Evolutionary conservation across 2,113 vertebrate species (phyloP).

Genomic region (Ariopsis seemanni): DNA sequence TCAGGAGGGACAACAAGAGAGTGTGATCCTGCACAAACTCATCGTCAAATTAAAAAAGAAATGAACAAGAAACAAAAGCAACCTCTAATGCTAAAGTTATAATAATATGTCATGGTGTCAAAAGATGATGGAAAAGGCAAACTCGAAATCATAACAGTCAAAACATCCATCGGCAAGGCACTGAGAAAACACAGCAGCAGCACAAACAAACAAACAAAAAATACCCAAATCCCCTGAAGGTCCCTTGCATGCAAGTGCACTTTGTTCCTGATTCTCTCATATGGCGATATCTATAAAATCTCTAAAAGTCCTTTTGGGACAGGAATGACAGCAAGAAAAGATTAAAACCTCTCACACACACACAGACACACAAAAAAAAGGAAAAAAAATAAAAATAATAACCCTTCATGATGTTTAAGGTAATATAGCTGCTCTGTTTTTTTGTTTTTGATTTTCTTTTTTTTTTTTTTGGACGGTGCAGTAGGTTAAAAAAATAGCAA

Average conservation of each 20-base stretch:
- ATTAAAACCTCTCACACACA: conserved; percentile 18
- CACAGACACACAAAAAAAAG: not conserved
- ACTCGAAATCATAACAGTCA: conserved; percentile 21
- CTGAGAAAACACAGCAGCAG: conserved; percentile 55
- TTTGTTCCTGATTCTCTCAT: conserved; percentile 32
- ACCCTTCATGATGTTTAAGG: conserved; percentile 45
- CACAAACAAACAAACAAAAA: conserved; percentile 15
- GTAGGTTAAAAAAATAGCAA: conserved; percentile 10
- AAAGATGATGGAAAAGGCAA: not conserved
- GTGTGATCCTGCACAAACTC: conserved; percentile 36
- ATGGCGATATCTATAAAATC: conserved; percentile 27
- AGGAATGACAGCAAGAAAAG: conserved; percentile 16
- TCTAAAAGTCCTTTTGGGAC: not conserved
- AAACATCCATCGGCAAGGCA: conserved; percentile 52
- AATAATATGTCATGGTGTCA: not conserved
- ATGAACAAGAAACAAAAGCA: not conserved
- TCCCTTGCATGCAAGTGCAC: conserved; percentile 12
- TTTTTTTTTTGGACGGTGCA: conserved; percentile 25
- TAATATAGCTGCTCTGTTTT: conserved; percentile 54
- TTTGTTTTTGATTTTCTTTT: not conserved
- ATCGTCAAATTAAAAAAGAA: not conserved
- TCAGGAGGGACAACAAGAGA: not conserved
- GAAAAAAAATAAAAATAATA: conserved; percentile 24
- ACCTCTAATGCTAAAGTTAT: not conserved
- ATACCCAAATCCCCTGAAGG: conserved; percentile 1